Conservation (phyloP, 2,888 invertebrate species). For the Melanostoma mellinum region DNA sequence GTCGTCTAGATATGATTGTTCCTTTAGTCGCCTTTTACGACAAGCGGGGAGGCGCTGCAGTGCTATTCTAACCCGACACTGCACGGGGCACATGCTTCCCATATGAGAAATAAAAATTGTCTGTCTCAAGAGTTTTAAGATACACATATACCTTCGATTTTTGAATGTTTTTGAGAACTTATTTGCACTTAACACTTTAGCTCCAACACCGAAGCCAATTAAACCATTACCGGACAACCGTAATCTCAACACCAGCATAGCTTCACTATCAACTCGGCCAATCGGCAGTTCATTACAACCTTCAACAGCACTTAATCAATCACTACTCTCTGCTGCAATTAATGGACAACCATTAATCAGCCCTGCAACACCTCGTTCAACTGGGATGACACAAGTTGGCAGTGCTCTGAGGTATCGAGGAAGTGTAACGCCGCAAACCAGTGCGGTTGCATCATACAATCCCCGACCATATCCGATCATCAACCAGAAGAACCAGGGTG, state of each 20-base stretch:
- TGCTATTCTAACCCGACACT: no score
- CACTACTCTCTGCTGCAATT: slow-evolving; percentile 30
- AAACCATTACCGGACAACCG: slow-evolving; percentile 47
- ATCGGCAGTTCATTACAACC: slow-evolving; percentile 21
- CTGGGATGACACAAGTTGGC: slow-evolving; percentile 39
- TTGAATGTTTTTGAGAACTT: not conserved
- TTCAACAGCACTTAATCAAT: slow-evolving; percentile 10
- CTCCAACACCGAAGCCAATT: slow-evolving; percentile 53
- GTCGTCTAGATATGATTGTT: no score
- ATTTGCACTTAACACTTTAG: slow-evolving; percentile 18
- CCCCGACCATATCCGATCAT: slow-evolving; percentile 81
- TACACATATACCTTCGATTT: no score
- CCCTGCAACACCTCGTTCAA: slow-evolving; percentile 42
- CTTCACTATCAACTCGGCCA: slow-evolving; percentile 28
- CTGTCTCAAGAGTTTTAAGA: no score
- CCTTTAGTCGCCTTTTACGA: no score
- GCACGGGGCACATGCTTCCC: no score
- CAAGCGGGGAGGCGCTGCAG: no score
- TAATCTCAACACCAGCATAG: slow-evolving; percentile 49
- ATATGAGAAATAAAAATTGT: no score
- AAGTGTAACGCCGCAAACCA: slow-evolving; percentile 43
- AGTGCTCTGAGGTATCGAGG: slow-evolving; percentile 66
- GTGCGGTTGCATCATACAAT: slow-evolving; percentile 76
- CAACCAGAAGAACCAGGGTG: slow-evolving; percentile 86
- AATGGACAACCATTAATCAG: slow-evolving; percentile 23